Percentiles rank a stretch among this genome's conserved stretches.
These are phyloP conservation scores for Fabriciana adippe DNA, from an alignment of 2,888 invertebrate genomes.

Conservation along the genomic window DNA sequence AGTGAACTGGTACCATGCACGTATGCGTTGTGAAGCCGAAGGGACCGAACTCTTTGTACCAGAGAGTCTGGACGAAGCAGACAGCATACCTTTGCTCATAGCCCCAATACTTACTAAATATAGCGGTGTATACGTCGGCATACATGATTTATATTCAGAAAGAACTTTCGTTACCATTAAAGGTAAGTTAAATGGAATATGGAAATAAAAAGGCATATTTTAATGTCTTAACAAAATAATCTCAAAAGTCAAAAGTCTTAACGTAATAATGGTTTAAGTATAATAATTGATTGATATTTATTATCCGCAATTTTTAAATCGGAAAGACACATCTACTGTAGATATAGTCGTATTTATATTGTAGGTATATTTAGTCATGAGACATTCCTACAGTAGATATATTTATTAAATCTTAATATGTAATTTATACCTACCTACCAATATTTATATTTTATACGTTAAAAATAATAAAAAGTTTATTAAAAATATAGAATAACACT, in stretches of 20 bases:
- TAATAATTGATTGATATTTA: neutral
- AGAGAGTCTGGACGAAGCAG: slow-evolving; percentile 54
- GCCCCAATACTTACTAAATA: slow-evolving; percentile 47
- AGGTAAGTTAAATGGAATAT: slow-evolving; percentile 43
- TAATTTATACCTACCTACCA: too few relatives aligned
- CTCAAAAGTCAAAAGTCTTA: too few relatives aligned
- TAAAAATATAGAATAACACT: too few relatives aligned
- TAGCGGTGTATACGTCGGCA: slow-evolving; percentile 53
- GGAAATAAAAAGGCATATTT: too few relatives aligned
- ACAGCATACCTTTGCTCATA: slow-evolving; percentile 50
- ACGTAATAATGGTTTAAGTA: too few relatives aligned
- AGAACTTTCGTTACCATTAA: slow-evolving; percentile 52
- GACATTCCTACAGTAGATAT: too few relatives aligned
- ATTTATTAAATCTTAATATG: too few relatives aligned
- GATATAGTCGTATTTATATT: too few relatives aligned
- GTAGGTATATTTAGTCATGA: too few relatives aligned
- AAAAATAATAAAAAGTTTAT: too few relatives aligned
- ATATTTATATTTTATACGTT: too few relatives aligned
- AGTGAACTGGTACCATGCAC: slow-evolving; percentile 49
- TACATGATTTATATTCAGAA: slow-evolving; percentile 57
- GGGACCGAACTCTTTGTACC: slow-evolving; percentile 53
- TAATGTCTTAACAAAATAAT: too few relatives aligned
- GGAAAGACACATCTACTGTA: neutral
- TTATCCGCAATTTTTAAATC: neutral
- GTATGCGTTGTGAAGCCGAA: slow-evolving; percentile 55